These are phyloP conservation scores for Pagrus major DNA, from an alignment of 2,113 vertebrate species.

Conservation along the genomic window DNA sequence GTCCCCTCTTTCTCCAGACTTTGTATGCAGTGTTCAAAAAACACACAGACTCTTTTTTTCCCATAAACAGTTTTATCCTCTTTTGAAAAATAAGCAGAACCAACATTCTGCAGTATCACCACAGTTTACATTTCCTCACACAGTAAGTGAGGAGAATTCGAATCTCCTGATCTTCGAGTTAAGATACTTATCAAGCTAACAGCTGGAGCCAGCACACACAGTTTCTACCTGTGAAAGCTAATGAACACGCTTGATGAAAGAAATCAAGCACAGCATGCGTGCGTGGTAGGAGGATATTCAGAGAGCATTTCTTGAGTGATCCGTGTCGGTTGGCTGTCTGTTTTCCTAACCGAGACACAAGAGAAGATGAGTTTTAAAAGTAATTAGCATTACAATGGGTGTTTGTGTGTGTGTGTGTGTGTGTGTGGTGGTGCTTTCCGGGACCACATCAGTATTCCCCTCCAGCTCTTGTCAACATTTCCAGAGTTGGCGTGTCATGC, in stretches of 20 bases:
- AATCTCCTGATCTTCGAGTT: conserved; percentile 17
- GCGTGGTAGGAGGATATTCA: conserved; percentile 4
- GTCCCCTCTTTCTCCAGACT: background rate
- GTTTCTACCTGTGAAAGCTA: conserved; percentile 29
- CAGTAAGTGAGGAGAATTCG: background rate
- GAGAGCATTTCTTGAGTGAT: conserved; percentile 29
- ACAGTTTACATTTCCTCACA: background rate
- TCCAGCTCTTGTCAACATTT: conserved; percentile 52
- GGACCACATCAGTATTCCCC: conserved; percentile 53
- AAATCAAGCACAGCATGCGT: conserved; percentile 37
- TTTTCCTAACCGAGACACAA: conserved; percentile 20
- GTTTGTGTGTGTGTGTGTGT: conserved; percentile 18
- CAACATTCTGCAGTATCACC: background rate
- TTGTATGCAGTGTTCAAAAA: background rate
- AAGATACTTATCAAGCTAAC: conserved; percentile 3
- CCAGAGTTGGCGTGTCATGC: conserved; percentile 51
- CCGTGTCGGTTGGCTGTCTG: conserved; percentile 45
- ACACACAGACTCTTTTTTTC: no score
- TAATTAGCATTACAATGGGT: conserved; percentile 34
- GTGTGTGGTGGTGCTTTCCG: conserved; percentile 3
- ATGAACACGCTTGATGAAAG: conserved; percentile 46
- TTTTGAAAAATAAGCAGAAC: background rate
- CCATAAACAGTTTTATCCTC: no score
- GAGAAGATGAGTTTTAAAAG: conserved; percentile 46
- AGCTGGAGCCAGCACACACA: conserved; percentile 2